These are phyloP conservation scores for Semibalanus balanoides DNA, from an alignment of 1,140 invertebrate species.

Conservation along the genomic window DNA sequence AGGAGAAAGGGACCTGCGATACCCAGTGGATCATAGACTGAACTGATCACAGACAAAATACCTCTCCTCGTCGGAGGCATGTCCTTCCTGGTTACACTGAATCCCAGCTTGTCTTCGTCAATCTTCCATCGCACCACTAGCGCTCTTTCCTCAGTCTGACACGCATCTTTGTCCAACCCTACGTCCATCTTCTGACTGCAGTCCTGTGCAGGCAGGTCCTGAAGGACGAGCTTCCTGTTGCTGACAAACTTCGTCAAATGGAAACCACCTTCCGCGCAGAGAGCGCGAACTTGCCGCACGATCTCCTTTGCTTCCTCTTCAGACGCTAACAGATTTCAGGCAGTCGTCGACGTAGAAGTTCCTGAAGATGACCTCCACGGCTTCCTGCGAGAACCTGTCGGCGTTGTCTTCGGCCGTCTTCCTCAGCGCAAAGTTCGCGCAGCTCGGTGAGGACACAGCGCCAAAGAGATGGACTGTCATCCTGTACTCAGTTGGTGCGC, in stretches of 20 bases:
- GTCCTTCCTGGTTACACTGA: neutral
- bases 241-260: neutral
- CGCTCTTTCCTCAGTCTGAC: neutral
- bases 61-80: neutral
- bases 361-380: neutral
- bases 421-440: neutral
- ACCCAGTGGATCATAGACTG: neutral
- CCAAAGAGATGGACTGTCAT: constrained; percentile 6
- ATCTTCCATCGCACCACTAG: neutral
- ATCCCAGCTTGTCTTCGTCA: neutral
- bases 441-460: neutral
- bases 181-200: neutral
- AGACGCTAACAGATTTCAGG: neutral
- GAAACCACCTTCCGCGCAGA: neutral
- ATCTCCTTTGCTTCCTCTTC: neutral
- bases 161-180: neutral
- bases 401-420: neutral
- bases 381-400: neutral
- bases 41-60: neutral
- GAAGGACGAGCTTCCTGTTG: neutral
- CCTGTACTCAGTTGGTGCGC: neutral
- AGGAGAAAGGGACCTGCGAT: neutral
- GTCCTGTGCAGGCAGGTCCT: neutral
- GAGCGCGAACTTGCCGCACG: neutral
- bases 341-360: neutral